phyloP scores from a whole-genome alignment of 2,113 vertebrate species.

The Chascanopsetta lugubris region DNA sequence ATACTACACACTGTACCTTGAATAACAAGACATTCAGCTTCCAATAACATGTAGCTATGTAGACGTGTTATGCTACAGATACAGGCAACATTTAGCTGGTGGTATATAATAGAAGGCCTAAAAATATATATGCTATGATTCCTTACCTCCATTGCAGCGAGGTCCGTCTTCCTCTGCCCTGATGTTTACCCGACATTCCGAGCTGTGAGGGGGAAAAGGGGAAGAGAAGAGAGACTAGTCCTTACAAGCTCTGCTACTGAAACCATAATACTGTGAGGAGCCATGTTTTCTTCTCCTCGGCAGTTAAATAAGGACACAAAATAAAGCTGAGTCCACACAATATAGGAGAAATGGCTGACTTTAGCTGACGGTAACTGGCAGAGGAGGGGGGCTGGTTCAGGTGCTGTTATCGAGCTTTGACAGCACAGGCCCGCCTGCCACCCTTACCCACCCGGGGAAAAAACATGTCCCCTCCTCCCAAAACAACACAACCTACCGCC shows the following conservation, averaged over 20 bases:
- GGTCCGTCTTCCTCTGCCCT: conserved; percentile 16
- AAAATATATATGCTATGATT: not conserved
- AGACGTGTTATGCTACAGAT: too few relatives aligned
- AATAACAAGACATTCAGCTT: too few relatives aligned
- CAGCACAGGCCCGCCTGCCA: conserved; percentile 60
- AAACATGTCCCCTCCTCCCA: conserved; percentile 20
- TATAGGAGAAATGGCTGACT: not conserved
- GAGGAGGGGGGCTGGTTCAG: conserved; percentile 23
- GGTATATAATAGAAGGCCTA: not conserved
- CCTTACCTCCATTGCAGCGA: conserved; percentile 60
- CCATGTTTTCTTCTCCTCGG: not conserved
- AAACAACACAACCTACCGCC: conserved; percentile 1
- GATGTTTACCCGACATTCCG: conserved; percentile 46
- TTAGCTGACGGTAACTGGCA: not conserved
- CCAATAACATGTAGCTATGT: too few relatives aligned
- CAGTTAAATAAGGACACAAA: too few relatives aligned
- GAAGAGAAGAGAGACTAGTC: not conserved
- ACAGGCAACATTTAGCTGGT: not conserved
- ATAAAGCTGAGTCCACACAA: too few relatives aligned
- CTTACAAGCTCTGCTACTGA: not conserved
- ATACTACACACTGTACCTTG: too few relatives aligned
- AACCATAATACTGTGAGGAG: not conserved
- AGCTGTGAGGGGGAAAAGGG: conserved; percentile 26
- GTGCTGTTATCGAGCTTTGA: conserved; percentile 59
- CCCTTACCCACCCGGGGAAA: not conserved